phyloP scores from a whole-genome alignment of 1,140 invertebrate genomes.

The Scaptomyza montana region DNA sequence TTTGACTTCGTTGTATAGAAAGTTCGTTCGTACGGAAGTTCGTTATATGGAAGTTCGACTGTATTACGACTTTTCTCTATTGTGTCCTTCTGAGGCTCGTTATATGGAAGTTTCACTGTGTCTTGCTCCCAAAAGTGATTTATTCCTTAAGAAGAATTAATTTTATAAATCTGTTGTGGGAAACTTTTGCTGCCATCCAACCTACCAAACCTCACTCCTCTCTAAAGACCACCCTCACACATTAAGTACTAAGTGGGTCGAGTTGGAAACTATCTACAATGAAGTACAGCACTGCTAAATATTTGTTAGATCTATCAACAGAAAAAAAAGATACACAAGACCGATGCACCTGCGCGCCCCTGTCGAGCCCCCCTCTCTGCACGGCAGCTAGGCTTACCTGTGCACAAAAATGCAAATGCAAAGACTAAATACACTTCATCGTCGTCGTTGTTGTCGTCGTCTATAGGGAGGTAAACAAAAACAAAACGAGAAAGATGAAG shows the following conservation, averaged over 20 bases:
- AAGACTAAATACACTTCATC: conserved; percentile 38
- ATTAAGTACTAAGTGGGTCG: background rate
- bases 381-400: conserved; percentile 26
- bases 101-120: too few relatives aligned
- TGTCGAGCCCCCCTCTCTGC: too few relatives aligned
- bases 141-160: too few relatives aligned
- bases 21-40: too few relatives aligned
- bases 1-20: too few relatives aligned
- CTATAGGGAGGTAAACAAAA: conserved; percentile 50
- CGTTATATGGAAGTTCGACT: too few relatives aligned
- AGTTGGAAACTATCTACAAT: background rate
- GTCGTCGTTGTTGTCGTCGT: conserved; percentile 12
- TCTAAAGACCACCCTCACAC: background rate
- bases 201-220: too few relatives aligned
- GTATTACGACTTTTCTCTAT: too few relatives aligned
- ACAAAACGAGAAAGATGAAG: conserved; percentile 15
- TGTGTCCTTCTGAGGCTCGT: too few relatives aligned
- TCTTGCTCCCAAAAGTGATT: too few relatives aligned
- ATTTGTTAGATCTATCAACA: background rate
- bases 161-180: background rate
- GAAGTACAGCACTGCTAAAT: background rate
- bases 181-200: background rate
- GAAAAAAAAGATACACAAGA: background rate
- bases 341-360: background rate
- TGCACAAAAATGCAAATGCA: conserved; percentile 73